Base-by-base conservation (phyloP, 1,140 invertebrate genomes). In the Eupeodes corollae region DNA sequence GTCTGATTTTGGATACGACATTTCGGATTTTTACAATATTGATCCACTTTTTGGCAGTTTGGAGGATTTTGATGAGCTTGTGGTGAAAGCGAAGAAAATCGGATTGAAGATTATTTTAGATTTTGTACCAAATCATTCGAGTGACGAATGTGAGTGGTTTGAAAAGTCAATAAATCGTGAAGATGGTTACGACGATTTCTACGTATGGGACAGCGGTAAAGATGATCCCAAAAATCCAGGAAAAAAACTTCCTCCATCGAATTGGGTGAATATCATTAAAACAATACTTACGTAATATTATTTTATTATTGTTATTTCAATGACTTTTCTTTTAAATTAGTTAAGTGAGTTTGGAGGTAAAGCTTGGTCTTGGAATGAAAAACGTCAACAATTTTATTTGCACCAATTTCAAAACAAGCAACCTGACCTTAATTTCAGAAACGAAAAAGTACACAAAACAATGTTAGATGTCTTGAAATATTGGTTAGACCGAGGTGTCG, bases 401-500 rank as follows among this genome's bases (percentile, higher is more conserved):
- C 82, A 85, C 59, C 76, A 80, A 53, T 84, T 83, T 56, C 55
- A 67, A 2, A 50, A 54, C 2, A 67, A 75, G 39, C 79, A 85
- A 53, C 82, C 84, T 0, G 83, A 88, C 54, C 65, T 87, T 0
- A 84, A 89, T 67, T 83, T 80, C 49, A 68, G 74, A 15, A 79
- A 79, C 62, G 65, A 71, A 6, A 56, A 59, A 37, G 77, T 88
- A 2, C 66, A 74, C 2, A 56, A 78, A 51, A 80, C 80, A 56
- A 78, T 88, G 71, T 52, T 62, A 71, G 73, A 81, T 44, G 71
- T 84, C 13, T 55, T 88, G 2, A 61, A 70, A 18, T 88, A 84
- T 56, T 90, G 87, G 86, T 54, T 90, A 13, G 73, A 80, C 16
- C 76, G 73, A 56, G 84, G 82, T 1, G 81, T 88, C 0, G 82